phyloP scores from a whole-genome alignment of 2,888 invertebrate species.

The Xestia c-nigrum region DNA sequence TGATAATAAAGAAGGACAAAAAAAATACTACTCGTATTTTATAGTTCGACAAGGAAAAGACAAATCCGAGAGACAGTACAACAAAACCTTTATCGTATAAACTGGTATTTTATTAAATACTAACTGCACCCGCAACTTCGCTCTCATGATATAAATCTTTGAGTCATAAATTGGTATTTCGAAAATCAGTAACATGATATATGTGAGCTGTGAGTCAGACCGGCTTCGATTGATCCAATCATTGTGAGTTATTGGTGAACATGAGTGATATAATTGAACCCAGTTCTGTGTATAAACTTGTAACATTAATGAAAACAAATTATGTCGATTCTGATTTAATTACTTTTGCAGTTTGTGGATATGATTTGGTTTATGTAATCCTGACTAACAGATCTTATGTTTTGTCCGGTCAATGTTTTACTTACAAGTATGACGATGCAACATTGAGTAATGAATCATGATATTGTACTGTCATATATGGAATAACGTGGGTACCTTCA shows the following conservation, averaged over 20 bases:
- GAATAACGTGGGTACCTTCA: too few relatives aligned
- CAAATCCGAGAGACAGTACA: too few relatives aligned
- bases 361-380: not conserved
- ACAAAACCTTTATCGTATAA: too few relatives aligned
- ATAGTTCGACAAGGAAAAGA: too few relatives aligned
- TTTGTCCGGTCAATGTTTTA: too few relatives aligned
- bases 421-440: too few relatives aligned
- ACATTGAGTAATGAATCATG: too few relatives aligned
- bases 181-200: slow-evolving; percentile 55
- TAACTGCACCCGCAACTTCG: slow-evolving; percentile 44
- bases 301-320: slow-evolving; percentile 41
- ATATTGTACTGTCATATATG: too few relatives aligned
- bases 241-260: slow-evolving; percentile 24
- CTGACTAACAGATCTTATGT: too few relatives aligned
- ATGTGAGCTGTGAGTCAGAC: slow-evolving; percentile 34
- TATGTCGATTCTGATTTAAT: slow-evolving; percentile 28
- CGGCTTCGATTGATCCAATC: slow-evolving; percentile 42
- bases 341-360: slow-evolving; percentile 7
- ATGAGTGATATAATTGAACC: slow-evolving; percentile 36
- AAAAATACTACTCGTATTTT: too few relatives aligned
- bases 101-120: slow-evolving; percentile 29
- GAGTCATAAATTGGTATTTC: slow-evolving; percentile 28
- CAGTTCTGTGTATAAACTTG: slow-evolving; percentile 12
- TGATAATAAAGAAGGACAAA: too few relatives aligned
- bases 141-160: slow-evolving; percentile 21